These are phyloP conservation scores for Synaphobranchus kaupii DNA, from an alignment of 2,797 vertebrate genomes.

Conservation along the genomic window DNA sequence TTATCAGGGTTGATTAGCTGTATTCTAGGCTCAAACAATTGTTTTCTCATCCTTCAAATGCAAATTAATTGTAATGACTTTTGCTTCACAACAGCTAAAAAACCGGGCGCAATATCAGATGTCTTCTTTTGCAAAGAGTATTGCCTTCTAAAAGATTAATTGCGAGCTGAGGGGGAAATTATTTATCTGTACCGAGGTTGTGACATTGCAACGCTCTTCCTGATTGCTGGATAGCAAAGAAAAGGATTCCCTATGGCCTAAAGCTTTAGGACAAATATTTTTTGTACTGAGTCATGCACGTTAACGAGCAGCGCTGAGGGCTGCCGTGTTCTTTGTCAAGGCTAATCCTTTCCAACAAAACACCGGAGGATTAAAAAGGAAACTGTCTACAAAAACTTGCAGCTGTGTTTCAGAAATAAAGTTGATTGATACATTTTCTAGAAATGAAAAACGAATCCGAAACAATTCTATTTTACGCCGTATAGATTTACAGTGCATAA, in stretches of 20 bases:
- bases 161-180: neutral
- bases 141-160: neutral
- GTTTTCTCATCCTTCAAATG: neutral
- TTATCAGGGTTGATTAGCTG: neutral
- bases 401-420: neutral
- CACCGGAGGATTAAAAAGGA: neutral
- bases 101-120: neutral
- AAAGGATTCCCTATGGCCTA: conserved; percentile 19
- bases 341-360: conserved; percentile 1
- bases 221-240: conserved; percentile 5
- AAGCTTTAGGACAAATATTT: conserved; percentile 11
- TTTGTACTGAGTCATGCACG: conserved; percentile 6
- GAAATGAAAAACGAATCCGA: neutral
- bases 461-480: neutral
- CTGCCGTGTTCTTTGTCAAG: conserved; percentile 23
- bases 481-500: neutral
- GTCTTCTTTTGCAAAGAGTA: neutral
- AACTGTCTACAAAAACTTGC: conserved; percentile 8
- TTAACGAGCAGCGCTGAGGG: conserved; percentile 13
- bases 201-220: conserved; percentile 15
- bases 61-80: neutral
- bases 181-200: neutral
- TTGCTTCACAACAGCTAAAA: neutral
- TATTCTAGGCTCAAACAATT: neutral
- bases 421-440: neutral